Evolutionary conservation across 2,888 invertebrate genomes (phyloP), one percentile per base, ranked within the genome.

Genomic region (Diplazon laetatorius): DNA sequence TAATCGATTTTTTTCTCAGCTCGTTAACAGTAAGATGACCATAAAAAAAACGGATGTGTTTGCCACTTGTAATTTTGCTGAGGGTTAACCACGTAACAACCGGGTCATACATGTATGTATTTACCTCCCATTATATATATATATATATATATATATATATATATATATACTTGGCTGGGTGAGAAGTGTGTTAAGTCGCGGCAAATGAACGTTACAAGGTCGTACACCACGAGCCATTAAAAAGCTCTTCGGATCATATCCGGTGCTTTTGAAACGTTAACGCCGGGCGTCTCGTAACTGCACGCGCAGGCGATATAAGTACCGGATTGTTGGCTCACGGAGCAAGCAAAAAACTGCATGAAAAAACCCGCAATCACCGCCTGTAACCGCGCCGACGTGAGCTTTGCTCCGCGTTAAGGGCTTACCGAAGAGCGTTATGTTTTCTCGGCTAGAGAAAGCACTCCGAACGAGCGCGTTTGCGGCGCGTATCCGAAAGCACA

Each of bases 201-300:
- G 59, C 70, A 78, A 73, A 79, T 63, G 63, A 60, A 78, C 70
- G 71, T 48, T 70, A 72, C 42, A 79, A 66, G 73, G 35, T 63
- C 59, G 82, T 84, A 82, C 84, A 82, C 82, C 75, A 84, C 69
- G 78, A 71, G 71, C 71, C 83, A 80, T 84, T 82, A 84, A 84
- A n/a, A n/a, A 82, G 80, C 82, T 70, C 77, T 76, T 73, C 57
- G 82, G 82, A 86, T 85, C 86, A 85, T 83, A 82, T 80, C 83
- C 75, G 55, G 76, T 74, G 85, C 82, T 85, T 84, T 84, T 75
- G 80, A 81, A 83, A 81, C 80, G n/a, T n/a, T n/a, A n/a, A n/a
- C n/a, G 69, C 57, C 71, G 69, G 44, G 69, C 57, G 65, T 57
- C 63, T 59, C 52, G 50, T 73, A 59, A 63, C 63, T 73, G 78